A percentile compares a stretch with the other conserved stretches of the same genome.
Evolutionary conservation across 2,797 vertebrate species (phyloP).

Genomic region (Sphenopsis melanotis): DNA sequence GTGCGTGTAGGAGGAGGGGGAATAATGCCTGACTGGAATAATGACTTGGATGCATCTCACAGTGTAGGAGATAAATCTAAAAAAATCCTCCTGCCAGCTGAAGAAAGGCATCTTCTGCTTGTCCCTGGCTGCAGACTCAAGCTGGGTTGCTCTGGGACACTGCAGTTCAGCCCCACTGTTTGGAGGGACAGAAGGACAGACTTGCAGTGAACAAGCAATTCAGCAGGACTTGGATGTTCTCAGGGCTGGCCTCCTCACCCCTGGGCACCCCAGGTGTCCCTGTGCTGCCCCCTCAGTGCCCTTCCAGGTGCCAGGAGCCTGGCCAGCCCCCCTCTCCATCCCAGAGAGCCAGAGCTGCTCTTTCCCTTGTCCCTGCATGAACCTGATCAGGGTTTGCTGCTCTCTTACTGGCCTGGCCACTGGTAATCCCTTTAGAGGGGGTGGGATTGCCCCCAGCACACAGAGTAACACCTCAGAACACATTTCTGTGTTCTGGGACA

Average conservation of each 20-base stretch:
- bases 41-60: not conserved
- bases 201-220: not conserved
- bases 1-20: accelerated
- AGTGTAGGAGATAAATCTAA: not conserved
- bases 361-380: not conserved
- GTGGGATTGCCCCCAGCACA: not conserved
- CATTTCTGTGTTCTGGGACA: not conserved
- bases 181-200: not conserved
- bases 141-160: not conserved
- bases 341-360: not conserved
- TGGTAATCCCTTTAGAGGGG: not conserved
- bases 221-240: accelerated
- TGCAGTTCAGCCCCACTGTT: not conserved
- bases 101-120: not conserved
- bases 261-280: not conserved
- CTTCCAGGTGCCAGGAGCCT: not conserved
- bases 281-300: not conserved
- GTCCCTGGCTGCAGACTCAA: not conserved
- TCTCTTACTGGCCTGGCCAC: accelerated
- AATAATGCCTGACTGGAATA: not conserved
- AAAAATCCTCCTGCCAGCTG: not conserved
- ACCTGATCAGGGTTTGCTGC: not conserved
- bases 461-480: not conserved
- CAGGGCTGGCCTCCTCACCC: accelerated
- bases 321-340: not conserved